Evolutionary conservation across 2,797 vertebrate species (phyloP).

Genomic region (Propithecus deckenii): DNA sequence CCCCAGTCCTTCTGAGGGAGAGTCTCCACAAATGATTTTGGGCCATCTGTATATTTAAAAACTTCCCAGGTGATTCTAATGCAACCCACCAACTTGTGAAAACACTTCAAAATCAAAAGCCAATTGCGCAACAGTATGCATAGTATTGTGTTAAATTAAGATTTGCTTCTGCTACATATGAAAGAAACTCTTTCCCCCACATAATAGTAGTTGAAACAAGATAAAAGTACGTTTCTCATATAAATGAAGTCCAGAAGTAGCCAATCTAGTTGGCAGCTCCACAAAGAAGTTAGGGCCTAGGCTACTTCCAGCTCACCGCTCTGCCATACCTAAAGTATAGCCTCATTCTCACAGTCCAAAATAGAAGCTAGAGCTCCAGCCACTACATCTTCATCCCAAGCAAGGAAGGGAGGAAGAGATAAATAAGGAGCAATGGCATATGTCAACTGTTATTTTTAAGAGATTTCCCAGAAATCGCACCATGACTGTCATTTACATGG

Average conservation of each 20-base stretch:
- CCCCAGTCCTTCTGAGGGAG: neutral
- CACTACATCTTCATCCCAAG: neutral
- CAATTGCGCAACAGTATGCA: neutral
- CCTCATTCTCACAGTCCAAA: neutral
- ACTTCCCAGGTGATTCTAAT: neutral
- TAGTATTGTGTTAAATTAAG: neutral
- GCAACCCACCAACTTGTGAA: neutral
- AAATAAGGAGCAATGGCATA: neutral
- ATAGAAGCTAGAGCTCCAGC: neutral
- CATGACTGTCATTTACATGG: neutral
- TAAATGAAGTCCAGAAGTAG: neutral
- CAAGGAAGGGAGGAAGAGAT: neutral
- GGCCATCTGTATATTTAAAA: too few species aligned
- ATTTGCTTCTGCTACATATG: neutral
- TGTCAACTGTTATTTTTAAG: neutral
- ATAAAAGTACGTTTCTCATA: neutral
- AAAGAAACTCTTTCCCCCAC: neutral
- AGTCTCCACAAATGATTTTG: neutral
- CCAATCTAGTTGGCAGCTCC: neutral
- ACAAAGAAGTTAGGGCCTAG: neutral
- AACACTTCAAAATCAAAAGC: neutral
- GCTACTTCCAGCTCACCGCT: neutral
- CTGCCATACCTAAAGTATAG: neutral
- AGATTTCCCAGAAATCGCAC: neutral
- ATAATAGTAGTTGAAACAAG: neutral